Base-by-base conservation (phyloP, 2,888 invertebrate species). In the Magallana nippona region DNA sequence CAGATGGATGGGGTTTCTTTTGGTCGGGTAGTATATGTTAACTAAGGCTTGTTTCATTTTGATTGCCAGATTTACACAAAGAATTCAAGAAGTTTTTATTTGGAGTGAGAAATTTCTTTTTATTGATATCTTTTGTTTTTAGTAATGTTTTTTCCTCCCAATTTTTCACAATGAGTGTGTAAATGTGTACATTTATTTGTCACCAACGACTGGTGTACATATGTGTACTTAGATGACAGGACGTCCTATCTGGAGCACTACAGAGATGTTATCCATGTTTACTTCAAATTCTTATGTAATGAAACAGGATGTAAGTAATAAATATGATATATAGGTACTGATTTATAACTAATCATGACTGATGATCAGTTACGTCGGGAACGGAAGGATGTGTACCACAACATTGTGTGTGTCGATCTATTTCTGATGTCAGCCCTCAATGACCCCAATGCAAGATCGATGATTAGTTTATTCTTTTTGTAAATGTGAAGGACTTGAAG, bases 331-430 rank as follows among this genome's bases (percentile, higher is more conserved):
- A 71, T 11, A 71, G 71, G 15, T 71, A 71, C 32, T 71, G 13
- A 71, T 71, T 71, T 71, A 71, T 71, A 71, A 11, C 71, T 71
- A 71, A 71, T 22, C 71, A 71, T 71, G 71, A 71, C 27, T 71
- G 71, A 22, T 71, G 71, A 32, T 71, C 71, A 71, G 60, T 71
- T 71, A 71, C 32, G 8, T 44, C 44, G 44, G 44, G 13, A 71
- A 15, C 22, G 71, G 27, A 71, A 71, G 71, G 71, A 71, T 3
- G 32, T 71, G 27, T 27, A 27, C 27, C 27, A 27, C 27, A 71
- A 15, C 32, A 27, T 32, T 71, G 71, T 10, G 11, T 63, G 32
- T 71, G 15, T 60, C 15, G 8, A 27, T 71, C 15, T 71, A 32
- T 11, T 27, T 27, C 27, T 11, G 10, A 22, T 27, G 15, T 27